These are phyloP conservation scores for Oriolus oriolus DNA, from an alignment of 2,113 vertebrate genomes.

Conservation along the genomic window DNA sequence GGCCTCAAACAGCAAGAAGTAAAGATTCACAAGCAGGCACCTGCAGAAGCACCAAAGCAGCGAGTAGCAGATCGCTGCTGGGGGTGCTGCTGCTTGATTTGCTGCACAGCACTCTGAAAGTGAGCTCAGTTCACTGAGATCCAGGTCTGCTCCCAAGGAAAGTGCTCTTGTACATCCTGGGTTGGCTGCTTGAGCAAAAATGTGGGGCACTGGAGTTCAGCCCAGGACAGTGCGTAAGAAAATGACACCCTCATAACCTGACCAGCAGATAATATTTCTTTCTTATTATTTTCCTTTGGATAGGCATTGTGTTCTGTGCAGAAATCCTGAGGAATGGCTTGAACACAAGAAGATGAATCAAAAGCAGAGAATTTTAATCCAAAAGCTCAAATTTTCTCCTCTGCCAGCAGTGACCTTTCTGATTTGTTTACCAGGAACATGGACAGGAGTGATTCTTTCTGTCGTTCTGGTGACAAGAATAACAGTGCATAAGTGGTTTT, in stretches of 20 bases:
- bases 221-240: background rate
- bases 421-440: background rate
- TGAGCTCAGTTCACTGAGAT: background rate
- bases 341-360: background rate
- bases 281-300: background rate
- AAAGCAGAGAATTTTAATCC: background rate
- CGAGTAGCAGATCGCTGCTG: rapidly evolving
- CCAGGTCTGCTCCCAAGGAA: background rate
- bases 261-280: too few relatives aligned
- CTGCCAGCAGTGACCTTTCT: background rate
- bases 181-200: rapidly evolving
- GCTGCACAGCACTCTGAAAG: background rate
- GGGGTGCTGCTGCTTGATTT: background rate
- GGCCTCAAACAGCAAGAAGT: background rate
- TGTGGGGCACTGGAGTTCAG: background rate
- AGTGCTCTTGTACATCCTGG: background rate
- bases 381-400: background rate
- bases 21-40: background rate
- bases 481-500: background rate
- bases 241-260: background rate
- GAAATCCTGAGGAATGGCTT: background rate
- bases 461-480: background rate
- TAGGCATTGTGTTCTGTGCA: too few relatives aligned
- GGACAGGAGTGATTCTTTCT: background rate
- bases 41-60: background rate